A percentile compares a stretch with the other conserved stretches of the same genome.
These are phyloP conservation scores for Paradoxurus hermaphroditus DNA, from an alignment of 2,113 vertebrate genomes.

Conservation along the genomic window DNA sequence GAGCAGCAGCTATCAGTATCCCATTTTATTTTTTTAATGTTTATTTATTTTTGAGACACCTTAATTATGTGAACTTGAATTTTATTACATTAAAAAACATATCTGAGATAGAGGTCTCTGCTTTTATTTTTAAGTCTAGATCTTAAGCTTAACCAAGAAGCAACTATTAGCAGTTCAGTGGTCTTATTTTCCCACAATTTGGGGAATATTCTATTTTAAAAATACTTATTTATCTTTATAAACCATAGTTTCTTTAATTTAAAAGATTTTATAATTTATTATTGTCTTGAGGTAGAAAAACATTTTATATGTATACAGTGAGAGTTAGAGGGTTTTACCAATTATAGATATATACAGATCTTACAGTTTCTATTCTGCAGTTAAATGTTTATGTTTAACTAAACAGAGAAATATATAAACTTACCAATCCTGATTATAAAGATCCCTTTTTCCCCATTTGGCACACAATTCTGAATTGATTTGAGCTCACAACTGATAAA, in stretches of 20 bases:
- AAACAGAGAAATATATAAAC: neutral
- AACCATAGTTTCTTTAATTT: neutral
- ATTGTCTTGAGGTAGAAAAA: neutral
- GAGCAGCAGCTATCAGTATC: too few species aligned
- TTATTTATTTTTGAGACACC: too few species aligned
- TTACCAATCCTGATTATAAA: neutral
- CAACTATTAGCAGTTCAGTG: neutral
- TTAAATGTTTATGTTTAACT: neutral
- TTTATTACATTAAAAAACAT: neutral
- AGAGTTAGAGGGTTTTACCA: neutral
- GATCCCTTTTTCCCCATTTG: neutral
- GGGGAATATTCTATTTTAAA: neutral
- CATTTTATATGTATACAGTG: neutral
- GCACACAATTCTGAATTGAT: neutral
- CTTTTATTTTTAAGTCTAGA: neutral
- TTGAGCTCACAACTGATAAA: neutral
- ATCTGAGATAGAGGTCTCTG: neutral
- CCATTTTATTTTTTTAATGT: too few species aligned
- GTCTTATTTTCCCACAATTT: neutral
- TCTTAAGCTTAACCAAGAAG: neutral
- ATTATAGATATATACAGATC: neutral
- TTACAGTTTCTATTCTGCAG: neutral
- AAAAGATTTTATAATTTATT: neutral
- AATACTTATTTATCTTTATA: neutral
- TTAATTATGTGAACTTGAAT: neutral